Evolutionary conservation across 2,888 invertebrate species (phyloP).

Genomic region (Chymomyza caudatula): DNA sequence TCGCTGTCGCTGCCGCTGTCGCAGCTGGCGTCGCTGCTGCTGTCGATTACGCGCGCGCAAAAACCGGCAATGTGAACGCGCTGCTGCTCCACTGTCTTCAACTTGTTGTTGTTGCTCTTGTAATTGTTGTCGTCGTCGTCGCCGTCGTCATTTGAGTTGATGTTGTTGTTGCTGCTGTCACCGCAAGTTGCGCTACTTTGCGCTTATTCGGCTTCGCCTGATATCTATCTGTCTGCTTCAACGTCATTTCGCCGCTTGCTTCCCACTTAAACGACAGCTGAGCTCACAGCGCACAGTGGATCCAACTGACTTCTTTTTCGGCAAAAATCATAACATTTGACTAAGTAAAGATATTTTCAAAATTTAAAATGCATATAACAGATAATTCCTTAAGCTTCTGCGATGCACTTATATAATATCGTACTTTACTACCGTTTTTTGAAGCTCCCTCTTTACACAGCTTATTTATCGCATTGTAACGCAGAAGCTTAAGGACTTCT

Average conservation of each 20-base stretch:
- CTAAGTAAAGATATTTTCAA: no score
- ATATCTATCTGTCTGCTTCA: background rate
- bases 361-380: no score
- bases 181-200: conserved; percentile 68
- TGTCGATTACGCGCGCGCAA: conserved; percentile 55
- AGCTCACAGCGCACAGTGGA: background rate
- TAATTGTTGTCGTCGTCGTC: conserved; percentile 19
- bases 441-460: no score
- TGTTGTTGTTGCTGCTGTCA: conserved; percentile 38
- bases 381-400: no score
- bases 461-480: no score
- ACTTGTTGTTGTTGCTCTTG: background rate
- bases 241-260: no score
- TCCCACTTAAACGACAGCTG: background rate
- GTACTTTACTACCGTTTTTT: no score
- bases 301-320: no score
- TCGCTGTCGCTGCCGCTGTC: no score
- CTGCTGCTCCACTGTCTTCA: conserved; percentile 8
- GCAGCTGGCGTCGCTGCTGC: background rate
- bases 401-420: no score
- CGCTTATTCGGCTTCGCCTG: conserved; percentile 64
- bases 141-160: conserved; percentile 16
- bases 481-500: no score
- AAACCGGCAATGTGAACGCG: conserved; percentile 46
- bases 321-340: no score